These are phyloP conservation scores for Puntigrus tetrazona DNA, from an alignment of 2,113 vertebrate genomes.

Conservation along the genomic window DNA sequence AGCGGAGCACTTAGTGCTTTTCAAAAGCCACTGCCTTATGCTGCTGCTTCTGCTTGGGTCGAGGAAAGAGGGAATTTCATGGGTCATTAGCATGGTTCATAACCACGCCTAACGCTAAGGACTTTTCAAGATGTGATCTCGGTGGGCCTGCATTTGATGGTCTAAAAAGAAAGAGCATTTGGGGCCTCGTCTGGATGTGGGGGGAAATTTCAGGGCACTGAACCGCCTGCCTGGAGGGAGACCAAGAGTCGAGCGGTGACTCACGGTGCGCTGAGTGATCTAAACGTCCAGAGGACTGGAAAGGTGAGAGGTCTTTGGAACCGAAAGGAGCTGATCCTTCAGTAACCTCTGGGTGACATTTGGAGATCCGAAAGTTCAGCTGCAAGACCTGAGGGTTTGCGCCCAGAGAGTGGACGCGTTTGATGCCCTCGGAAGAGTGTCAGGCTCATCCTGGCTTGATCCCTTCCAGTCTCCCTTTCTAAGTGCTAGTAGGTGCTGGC, in stretches of 20 bases:
- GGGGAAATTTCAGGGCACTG: constrained; percentile 24
- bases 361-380: neutral
- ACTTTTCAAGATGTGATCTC: constrained; percentile 65
- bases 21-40: constrained; percentile 52
- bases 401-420: neutral
- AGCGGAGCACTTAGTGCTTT: constrained; percentile 56
- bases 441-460: neutral
- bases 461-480: neutral
- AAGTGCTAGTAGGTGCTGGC: constrained; percentile 30
- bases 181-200: constrained; percentile 24
- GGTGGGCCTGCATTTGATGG: constrained; percentile 45
- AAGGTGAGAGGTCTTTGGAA: neutral
- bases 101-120: constrained; percentile 58
- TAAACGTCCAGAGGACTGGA: constrained; percentile 16
- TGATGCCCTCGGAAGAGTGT: neutral
- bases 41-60: constrained; percentile 36
- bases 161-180: constrained; percentile 44
- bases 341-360: neutral
- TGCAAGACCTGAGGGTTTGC: neutral
- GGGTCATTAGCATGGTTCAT: constrained; percentile 61
- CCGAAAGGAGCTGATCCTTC: neutral
- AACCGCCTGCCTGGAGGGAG: constrained; percentile 7
- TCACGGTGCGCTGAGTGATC: neutral
- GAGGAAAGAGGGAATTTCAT: constrained; percentile 55
- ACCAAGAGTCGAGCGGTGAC: constrained; percentile 13